Conservation (phyloP, 2,888 invertebrate genomes). For the Sclerodermus sp. region DNA sequence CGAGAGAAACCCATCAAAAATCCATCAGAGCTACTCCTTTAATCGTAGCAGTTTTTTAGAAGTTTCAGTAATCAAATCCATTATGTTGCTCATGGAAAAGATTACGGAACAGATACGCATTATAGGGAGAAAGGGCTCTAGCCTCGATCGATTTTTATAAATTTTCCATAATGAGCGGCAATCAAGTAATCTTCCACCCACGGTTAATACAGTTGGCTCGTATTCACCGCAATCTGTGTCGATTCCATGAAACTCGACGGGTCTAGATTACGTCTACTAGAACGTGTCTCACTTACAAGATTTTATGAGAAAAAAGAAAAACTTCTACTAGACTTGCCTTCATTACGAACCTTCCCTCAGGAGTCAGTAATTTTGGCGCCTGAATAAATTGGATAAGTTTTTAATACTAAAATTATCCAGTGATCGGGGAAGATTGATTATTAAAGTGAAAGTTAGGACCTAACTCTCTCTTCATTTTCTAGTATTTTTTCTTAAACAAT, state of each 20-base stretch:
- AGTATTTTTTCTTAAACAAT: too few species aligned
- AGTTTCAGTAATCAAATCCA: constrained; percentile 23
- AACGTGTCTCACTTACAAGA: constrained; percentile 20
- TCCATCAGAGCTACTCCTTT: constrained; percentile 1
- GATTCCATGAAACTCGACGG: not conserved
- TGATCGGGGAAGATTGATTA: too few species aligned
- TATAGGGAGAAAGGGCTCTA: not conserved
- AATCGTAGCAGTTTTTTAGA: constrained; percentile 13
- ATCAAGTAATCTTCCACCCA: constrained; percentile 35
- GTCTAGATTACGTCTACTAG: constrained; percentile 1
- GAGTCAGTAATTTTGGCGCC: constrained; percentile 22
- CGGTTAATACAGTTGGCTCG: constrained; percentile 16
- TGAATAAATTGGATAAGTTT: not conserved
- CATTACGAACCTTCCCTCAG: constrained; percentile 14
- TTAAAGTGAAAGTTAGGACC: too few species aligned
- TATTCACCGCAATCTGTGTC: not conserved
- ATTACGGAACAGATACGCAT: not conserved
- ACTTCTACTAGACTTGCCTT: constrained; percentile 3
- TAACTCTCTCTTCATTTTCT: too few species aligned
- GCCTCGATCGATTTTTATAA: constrained; percentile 22
- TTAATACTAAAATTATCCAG: too few species aligned
- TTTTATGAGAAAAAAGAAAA: constrained; percentile 15
- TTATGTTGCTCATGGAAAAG: constrained; percentile 10
- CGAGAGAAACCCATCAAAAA: not conserved
- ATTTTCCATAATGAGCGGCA: constrained; percentile 30